phyloP scores from a whole-genome alignment of 2,888 invertebrate species.

The Pammene fasciana region DNA sequence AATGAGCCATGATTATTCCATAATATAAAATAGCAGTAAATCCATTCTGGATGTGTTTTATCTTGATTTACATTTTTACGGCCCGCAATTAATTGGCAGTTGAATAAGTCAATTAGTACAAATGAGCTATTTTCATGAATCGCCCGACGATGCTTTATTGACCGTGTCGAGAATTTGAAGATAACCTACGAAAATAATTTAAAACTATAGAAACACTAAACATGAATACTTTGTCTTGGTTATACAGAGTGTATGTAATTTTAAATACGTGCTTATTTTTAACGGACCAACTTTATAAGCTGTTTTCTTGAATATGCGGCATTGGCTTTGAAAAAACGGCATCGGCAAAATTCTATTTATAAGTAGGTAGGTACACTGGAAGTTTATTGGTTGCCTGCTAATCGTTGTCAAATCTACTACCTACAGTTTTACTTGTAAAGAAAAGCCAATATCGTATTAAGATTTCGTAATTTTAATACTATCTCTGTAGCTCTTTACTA shows the following conservation, averaged over 20 bases:
- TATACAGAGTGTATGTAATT: not conserved
- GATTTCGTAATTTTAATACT: too few species aligned
- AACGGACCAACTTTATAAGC: too few species aligned
- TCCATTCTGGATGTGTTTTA: slow-evolving; percentile 1
- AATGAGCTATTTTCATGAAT: slow-evolving; percentile 7
- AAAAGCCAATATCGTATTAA: too few species aligned
- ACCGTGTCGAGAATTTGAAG: slow-evolving; percentile 20
- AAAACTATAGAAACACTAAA: slow-evolving; percentile 40
- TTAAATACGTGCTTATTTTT: too few species aligned
- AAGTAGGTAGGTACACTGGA: too few species aligned
- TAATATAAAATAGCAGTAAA: slow-evolving; percentile 4
- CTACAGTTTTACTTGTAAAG: too few species aligned
- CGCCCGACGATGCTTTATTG: slow-evolving; percentile 11
- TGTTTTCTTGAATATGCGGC: too few species aligned
- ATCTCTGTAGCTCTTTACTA: too few species aligned
- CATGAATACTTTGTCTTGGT: not conserved
- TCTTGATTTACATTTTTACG: slow-evolving; percentile 5
- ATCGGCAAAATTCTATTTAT: too few species aligned
- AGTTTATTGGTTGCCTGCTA: too few species aligned
- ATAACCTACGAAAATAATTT: slow-evolving; percentile 8
- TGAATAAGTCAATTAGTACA: slow-evolving; percentile 17
- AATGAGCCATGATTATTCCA: not conserved
- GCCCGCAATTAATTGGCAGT: slow-evolving; percentile 14
- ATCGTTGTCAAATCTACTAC: too few species aligned
- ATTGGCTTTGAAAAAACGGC: too few species aligned